Base-by-base conservation (phyloP, 2,113 vertebrate species). In the Zapus hudsonius region DNA sequence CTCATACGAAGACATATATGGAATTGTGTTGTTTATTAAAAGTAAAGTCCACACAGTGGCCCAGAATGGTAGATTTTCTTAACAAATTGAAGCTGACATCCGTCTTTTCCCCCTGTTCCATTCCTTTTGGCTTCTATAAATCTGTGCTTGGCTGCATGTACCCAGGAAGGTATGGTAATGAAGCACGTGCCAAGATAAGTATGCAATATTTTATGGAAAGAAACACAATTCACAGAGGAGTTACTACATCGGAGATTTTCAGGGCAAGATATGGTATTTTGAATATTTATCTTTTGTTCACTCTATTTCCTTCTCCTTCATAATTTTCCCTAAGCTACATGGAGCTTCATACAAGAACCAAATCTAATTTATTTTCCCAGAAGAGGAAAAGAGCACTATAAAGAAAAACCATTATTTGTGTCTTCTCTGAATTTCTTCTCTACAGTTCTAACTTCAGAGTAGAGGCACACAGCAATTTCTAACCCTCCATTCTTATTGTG, bases 21-120 rank as follows among this genome's bases (percentile, higher is more conserved):
- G 0, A 96, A 93, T 89, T 95, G 38, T 90, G 83, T 73, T 96
- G 52, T 96, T 96, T 81, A 97, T 97, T 97, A 95, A 96, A 96
- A 75, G 87, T 33, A 95, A 96, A 96, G 82, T 88, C 69, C 57
- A 84, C 27, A 87, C 42, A 12, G 33, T 96, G 97, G 33, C 40
- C 95, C 92, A 91, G 22, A 27, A 12, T 74, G 59, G 15, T 59
- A 81, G 59, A 15, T 92, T 94, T 95, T 88, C 83, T 27, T 73
- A 79, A 74, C 82, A 97, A 96, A 90, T 72, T 85, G 11, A 5
- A 74, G 36, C 8, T 31, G 5, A 13, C 1, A 25, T 61, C 55
- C 20, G n/a, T 88, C 29, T 87, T 92, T 59, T 78, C 73, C 82
- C 2, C 15, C 7, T 27, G 72, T 2, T 92, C 55, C 59, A 31